A percentile compares a stretch with the other conserved stretches of the same genome.
phyloP scores from a whole-genome alignment of 2,113 vertebrate species.

The Azemiops feae region DNA sequence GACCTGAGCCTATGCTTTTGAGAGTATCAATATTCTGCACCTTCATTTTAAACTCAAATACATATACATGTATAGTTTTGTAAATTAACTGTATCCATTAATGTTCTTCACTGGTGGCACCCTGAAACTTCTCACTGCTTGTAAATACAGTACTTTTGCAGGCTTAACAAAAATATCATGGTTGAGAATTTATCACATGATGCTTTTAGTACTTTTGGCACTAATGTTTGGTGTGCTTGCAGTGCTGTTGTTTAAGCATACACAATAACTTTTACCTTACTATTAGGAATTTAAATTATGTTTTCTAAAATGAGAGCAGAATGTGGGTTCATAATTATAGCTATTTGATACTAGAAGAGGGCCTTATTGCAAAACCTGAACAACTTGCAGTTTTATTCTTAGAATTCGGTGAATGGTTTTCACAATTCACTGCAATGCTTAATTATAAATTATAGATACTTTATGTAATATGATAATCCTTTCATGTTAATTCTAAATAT shows the following conservation, averaged over 20 bases:
- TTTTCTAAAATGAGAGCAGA: neutral
- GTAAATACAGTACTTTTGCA: neutral
- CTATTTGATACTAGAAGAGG: neutral
- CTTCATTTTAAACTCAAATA: neutral
- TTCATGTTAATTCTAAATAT: constrained; percentile 13
- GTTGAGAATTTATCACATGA: neutral
- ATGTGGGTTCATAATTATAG: constrained; percentile 6
- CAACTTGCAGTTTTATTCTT: neutral
- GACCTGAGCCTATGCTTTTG: neutral
- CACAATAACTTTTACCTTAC: neutral
- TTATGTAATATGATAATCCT: constrained; percentile 11
- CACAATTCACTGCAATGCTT: constrained; percentile 14
- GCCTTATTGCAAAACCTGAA: neutral
- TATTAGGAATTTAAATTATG: neutral
- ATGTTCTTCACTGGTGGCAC: neutral
- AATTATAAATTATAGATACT: constrained; percentile 22
- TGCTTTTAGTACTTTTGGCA: neutral
- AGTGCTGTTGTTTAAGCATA: neutral
- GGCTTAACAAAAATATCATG: neutral
- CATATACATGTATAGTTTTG: neutral
- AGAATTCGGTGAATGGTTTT: neutral
- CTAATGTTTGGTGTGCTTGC: neutral
- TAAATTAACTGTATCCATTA: neutral
- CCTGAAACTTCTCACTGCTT: neutral
- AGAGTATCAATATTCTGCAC: neutral